These are phyloP conservation scores for Poecilia gillii DNA, from an alignment of 2,797 vertebrate genomes.

Conservation along the genomic window DNA sequence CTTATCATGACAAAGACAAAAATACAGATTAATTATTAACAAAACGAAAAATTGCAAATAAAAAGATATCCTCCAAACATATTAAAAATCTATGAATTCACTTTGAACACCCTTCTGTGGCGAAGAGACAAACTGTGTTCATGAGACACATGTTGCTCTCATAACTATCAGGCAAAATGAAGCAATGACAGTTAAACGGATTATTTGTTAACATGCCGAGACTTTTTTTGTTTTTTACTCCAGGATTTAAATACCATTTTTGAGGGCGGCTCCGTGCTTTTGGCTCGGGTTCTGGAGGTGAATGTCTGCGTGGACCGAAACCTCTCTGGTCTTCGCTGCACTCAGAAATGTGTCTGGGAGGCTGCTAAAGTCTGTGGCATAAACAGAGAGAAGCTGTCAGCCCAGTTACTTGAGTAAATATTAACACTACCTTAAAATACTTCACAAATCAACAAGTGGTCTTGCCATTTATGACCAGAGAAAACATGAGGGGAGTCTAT, in stretches of 20 bases:
- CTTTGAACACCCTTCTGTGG: not conserved
- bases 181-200: not conserved
- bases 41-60: too few species aligned
- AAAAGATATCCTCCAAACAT: not conserved
- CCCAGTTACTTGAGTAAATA: slow-evolving; percentile 29
- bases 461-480: not conserved
- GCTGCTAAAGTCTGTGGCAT: slow-evolving; percentile 78
- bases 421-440: slow-evolving; percentile 13
- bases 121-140: not conserved
- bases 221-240: not conserved
- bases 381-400: slow-evolving; percentile 34
- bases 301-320: slow-evolving; percentile 80
- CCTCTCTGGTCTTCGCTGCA: slow-evolving; percentile 80
- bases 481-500: not conserved
- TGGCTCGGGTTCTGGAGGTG: slow-evolving; percentile 72
- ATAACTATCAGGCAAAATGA: not conserved
- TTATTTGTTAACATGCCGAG: not conserved
- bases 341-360: slow-evolving; percentile 84
- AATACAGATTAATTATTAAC: too few species aligned
- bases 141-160: not conserved
- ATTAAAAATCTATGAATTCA: not conserved
- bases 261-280: slow-evolving; percentile 61
- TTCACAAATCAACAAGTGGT: not conserved
- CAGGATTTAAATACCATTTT: slow-evolving; percentile 55
- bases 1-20: too few species aligned